Conservation (phyloP, 2,797 vertebrate species). For the Lagodon rhomboides region DNA sequence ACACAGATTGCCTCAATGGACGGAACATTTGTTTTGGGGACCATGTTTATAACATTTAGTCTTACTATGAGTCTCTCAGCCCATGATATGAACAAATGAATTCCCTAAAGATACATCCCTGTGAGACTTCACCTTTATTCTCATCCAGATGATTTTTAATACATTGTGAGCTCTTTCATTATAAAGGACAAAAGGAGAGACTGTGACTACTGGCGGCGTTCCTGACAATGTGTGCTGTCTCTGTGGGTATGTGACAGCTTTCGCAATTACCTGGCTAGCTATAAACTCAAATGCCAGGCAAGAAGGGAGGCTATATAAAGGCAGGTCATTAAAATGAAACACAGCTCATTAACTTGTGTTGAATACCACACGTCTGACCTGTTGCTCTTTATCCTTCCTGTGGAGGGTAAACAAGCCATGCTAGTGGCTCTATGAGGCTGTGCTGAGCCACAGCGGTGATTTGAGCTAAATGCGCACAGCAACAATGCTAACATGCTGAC, state of each 20-base stretch:
- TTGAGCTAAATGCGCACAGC: conserved; percentile 13
- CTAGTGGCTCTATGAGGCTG: neutral
- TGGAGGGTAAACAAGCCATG: conserved; percentile 22
- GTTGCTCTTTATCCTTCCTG: conserved; percentile 44
- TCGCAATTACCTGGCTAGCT: conserved; percentile 64
- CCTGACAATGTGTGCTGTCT: conserved; percentile 12
- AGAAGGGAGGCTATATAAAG: conserved; percentile 55
- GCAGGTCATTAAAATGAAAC: conserved; percentile 59
- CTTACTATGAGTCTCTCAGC: conserved; percentile 13
- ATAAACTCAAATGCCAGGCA: conserved; percentile 71
- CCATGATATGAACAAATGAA: conserved; percentile 21
- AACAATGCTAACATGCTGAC: neutral
- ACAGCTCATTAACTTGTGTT: conserved; percentile 63
- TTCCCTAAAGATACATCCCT: conserved; percentile 23
- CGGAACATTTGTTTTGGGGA: conserved; percentile 18
- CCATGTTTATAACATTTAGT: conserved; percentile 22
- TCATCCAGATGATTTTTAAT: conserved; percentile 46
- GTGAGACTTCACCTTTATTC: conserved; percentile 52
- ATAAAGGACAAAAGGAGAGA: conserved; percentile 51
- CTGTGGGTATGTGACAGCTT: conserved; percentile 45
- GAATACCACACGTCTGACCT: conserved; percentile 61
- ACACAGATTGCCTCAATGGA: neutral
- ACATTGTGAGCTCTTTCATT: conserved; percentile 36
- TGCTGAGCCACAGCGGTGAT: neutral
- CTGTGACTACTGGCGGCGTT: conserved; percentile 5